A percentile compares a stretch with the other conserved stretches of the same genome.
Conservation (phyloP, 2,888 invertebrate genomes). For the Micropterix aruncella region DNA sequence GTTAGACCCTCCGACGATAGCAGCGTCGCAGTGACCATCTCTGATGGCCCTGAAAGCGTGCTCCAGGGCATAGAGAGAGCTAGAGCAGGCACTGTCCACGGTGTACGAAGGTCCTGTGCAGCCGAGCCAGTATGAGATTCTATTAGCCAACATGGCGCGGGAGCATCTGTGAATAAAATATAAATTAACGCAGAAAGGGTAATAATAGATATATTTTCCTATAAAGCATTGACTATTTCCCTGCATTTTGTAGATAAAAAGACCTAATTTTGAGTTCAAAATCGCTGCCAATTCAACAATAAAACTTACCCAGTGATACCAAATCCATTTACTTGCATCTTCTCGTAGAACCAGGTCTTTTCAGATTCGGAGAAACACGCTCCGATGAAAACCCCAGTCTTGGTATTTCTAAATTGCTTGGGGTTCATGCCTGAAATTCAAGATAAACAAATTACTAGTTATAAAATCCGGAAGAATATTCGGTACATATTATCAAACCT, state of each 20-base stretch:
- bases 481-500: no score
- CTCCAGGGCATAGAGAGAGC: conserved; percentile 77
- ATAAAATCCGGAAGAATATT: no score
- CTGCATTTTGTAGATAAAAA: no score
- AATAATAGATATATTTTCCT: no score
- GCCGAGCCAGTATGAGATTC: conserved; percentile 80
- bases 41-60: conserved; percentile 64
- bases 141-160: conserved; percentile 83
- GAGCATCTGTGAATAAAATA: no score
- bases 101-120: conserved; percentile 80
- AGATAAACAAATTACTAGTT: conserved; percentile 1
- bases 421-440: conserved; percentile 46
- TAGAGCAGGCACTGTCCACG: conserved; percentile 91
- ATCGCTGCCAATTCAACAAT: no score
- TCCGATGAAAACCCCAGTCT: conserved; percentile 70
- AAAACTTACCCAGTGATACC: conserved; percentile 37
- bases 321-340: conserved; percentile 43
- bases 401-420: conserved; percentile 50
- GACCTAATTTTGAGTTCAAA: no score
- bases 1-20: conserved; percentile 80
- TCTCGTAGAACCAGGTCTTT: conserved; percentile 57
- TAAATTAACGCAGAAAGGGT: no score
- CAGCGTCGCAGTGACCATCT: conserved; percentile 73
- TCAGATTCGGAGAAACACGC: conserved; percentile 65
- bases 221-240: no score